A percentile compares a stretch with the other conserved stretches of the same genome.
Conservation (phyloP, 2,797 vertebrate species). For the Kryptopterus vitreolus region DNA sequence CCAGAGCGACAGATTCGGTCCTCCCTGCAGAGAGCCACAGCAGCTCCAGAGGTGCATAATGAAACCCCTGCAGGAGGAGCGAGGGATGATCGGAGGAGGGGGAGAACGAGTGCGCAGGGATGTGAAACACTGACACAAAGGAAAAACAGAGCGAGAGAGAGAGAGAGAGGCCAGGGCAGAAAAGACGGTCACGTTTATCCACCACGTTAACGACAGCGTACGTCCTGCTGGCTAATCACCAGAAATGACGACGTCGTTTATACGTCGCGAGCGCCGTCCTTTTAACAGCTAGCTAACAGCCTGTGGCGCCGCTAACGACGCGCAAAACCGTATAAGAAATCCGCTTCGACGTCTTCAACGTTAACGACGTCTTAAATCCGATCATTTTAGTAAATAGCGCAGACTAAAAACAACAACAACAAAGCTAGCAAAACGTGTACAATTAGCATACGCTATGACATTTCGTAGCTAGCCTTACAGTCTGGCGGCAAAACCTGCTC, state of each 20-base stretch:
- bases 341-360: too few relatives aligned
- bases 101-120: conserved; percentile 15
- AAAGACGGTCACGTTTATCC: not conserved
- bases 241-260: not conserved
- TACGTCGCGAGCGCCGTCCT: too few relatives aligned
- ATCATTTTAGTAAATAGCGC: not conserved
- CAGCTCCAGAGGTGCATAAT: conserved; percentile 80
- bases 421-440: not conserved
- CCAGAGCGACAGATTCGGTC: conserved; percentile 75
- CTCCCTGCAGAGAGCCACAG: conserved; percentile 65
- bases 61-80: conserved; percentile 78
- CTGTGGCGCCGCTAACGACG: too few relatives aligned
- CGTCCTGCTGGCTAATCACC: conserved; percentile 5
- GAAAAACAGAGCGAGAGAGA: conserved; percentile 61
- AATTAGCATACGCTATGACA: not conserved
- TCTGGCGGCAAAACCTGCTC: not conserved
- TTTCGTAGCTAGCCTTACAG: not conserved
- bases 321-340: too few relatives aligned
- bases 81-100: conserved; percentile 50
- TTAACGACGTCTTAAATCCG: too few relatives aligned
- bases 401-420: not conserved
- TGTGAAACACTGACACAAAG: conserved; percentile 43
- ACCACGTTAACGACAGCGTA: not conserved
- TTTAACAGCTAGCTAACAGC: too few relatives aligned
- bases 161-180: not conserved